Base-by-base conservation (phyloP, 2,113 vertebrate species). In the Symphodus melops region DNA sequence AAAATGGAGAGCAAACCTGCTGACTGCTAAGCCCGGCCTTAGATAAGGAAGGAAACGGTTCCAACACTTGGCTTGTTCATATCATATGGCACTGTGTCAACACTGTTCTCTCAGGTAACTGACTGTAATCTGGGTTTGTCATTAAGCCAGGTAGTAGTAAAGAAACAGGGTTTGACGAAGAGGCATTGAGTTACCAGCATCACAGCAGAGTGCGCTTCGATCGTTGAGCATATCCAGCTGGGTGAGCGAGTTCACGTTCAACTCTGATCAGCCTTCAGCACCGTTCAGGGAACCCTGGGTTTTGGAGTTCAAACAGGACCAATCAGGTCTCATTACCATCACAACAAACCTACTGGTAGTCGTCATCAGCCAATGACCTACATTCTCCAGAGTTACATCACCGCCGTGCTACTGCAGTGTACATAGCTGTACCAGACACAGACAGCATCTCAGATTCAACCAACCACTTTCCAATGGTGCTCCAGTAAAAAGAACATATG, bases 61-160 rank as follows among this genome's bases (percentile, higher is more conserved):
- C 25, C 16, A 70, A 71, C 51, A 28, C 49, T 69, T 72, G 59
- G 51, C 69, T 82, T 65, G 23, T 72, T 79, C 67, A 68, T 81
- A 71, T 74, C 54, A 56, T 54, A 64, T 60, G 53, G 56, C 70
- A 49, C 75, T 68, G 67, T 75, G 75, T 84, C 63, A 63, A 69
- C 49, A 68, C 77, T 87, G 62, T 83, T 90, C 73, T 90, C 92
- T 93, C 92, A 94, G 93, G 94, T 91, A 92, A 83, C 83, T 60
- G 70, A 87, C 81, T 84, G 44, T 66, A 62, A 83, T 81, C 73
- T 70, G 69, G 72, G 65, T 70, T 79, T 74, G 60, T 75, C 81
- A 28, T 72, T 70, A 37, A 79, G 84, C 51, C 7, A 68, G 59
- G 60, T 53, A 48, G 46, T 20, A 20, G 59, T 23, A 52, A 23